Evolutionary conservation across 2,888 invertebrate species (phyloP), one percentile per base, ranked within the genome.

Genomic region (Tiliacea citrago): DNA sequence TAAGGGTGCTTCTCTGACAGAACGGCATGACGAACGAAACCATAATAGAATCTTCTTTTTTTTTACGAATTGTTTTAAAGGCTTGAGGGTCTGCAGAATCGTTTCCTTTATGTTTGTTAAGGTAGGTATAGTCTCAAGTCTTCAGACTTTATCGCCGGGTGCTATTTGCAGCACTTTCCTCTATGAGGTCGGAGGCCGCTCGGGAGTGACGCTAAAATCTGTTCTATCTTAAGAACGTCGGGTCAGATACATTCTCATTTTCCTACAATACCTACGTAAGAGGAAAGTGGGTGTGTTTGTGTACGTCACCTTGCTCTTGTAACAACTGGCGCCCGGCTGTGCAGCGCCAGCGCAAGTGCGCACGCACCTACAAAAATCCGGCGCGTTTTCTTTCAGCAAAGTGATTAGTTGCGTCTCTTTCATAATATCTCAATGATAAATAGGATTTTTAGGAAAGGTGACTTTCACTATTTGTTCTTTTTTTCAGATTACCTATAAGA

Each of bases 281-380:
- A 80, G 68, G 62, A 82, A 81, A 83, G 80, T 81, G 80, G 80
- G 80, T 81, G 80, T 81, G 79, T 79, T 75, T 72, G 68, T 51
- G 47, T 83, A 79, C 83, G 69, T 70, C 67, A 63, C 72, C 69
- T 42, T 78, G 74, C 61, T 84, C 68, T 80, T 72, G 82, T 66
- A 74, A 78, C 62, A 73, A 57, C 67, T 45, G 81, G 71, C 77
- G 85, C 77, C 55, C 69, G 70, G 12, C 69, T 39, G 53, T 13
- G 16, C 53, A 53, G 60, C 83, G 79, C 69, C 58, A 29, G 73
- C 69, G 70, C 81, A 58, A 67, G 73, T 69, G 61, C 76, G 29
- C 63, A 35, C 55, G 63, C 39, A 77, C 70, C 68, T 39, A 35
- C 21, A 39, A 47, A 61, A 61, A 8, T 61, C 51, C 45, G 42